A percentile compares a stretch with the other conserved stretches of the same genome.
Evolutionary conservation across 2,113 vertebrate species (phyloP).

Genomic region (Melanostigma gelatinosum): DNA sequence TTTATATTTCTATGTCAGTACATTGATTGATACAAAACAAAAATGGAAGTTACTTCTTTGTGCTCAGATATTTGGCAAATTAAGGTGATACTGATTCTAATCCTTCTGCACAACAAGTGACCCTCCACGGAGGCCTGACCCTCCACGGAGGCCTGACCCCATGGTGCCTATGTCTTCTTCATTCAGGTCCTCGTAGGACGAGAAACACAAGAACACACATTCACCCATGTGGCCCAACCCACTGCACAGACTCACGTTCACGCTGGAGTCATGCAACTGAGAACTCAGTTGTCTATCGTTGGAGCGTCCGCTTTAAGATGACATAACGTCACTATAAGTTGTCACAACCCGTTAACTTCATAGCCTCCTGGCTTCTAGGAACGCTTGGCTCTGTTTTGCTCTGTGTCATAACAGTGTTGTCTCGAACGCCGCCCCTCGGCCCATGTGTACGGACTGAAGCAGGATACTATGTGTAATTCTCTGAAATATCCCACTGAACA

Average conservation of each 20-base stretch:
- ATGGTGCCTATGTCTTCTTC: neutral
- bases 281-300: conserved; percentile 22
- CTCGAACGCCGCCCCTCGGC: conserved; percentile 35
- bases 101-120: neutral
- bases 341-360: conserved; percentile 69
- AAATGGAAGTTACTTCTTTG: neutral
- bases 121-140: neutral
- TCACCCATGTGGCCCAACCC: conserved; percentile 19
- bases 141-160: neutral
- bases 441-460: conserved; percentile 13
- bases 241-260: conserved; percentile 37
- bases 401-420: conserved; percentile 63
- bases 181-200: neutral
- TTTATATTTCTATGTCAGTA: neutral
- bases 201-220: conserved; percentile 20
- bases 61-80: neutral
- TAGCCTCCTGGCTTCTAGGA: conserved; percentile 59
- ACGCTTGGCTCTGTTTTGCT: conserved; percentile 68
- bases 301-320: conserved; percentile 58
- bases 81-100: neutral
- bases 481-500: neutral
- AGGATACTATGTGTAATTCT: neutral
- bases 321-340: conserved; percentile 69
- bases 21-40: neutral
- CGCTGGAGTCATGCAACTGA: conserved; percentile 39